A percentile compares a stretch with the other conserved stretches of the same genome.
These are phyloP conservation scores for Drosophila engyochracea DNA, from an alignment of 2,888 invertebrate genomes.

Conservation along the genomic window DNA sequence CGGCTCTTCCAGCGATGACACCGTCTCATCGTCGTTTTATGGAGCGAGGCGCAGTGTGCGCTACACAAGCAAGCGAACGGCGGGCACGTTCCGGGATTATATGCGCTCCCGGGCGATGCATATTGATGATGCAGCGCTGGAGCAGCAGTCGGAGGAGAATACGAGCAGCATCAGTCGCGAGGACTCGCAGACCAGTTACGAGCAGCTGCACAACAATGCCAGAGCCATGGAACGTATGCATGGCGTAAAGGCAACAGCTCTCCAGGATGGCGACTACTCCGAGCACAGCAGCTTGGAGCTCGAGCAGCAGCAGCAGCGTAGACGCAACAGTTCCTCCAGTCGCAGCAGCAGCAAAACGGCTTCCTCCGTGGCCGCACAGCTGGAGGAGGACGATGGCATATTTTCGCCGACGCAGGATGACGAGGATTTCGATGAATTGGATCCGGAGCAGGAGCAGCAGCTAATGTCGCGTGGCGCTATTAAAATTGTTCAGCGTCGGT, in stretches of 20 bases:
- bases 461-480: slow-evolving; percentile 63
- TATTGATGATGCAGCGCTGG: slow-evolving; percentile 82
- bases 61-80: slow-evolving; percentile 85
- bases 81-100: slow-evolving; percentile 85
- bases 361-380: slow-evolving; percentile 49
- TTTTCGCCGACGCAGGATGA: slow-evolving; percentile 80
- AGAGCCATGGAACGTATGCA: slow-evolving; percentile 87
- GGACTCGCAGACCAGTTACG: slow-evolving; percentile 80
- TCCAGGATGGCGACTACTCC: slow-evolving; percentile 82
- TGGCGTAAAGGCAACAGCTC: slow-evolving; percentile 85
- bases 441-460: slow-evolving; percentile 58
- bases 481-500: slow-evolving; percentile 71
- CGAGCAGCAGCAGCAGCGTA: slow-evolving; percentile 51
- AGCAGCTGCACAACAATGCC: slow-evolving; percentile 85
- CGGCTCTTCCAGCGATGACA: slow-evolving; percentile 85
- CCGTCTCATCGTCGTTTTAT: slow-evolving; percentile 85
- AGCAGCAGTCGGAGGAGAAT: slow-evolving; percentile 82
- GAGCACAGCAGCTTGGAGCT: slow-evolving; percentile 73
- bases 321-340: slow-evolving; percentile 59
- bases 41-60: slow-evolving; percentile 85
- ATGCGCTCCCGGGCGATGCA: slow-evolving; percentile 84
- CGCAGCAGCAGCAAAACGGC: slow-evolving; percentile 62
- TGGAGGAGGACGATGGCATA: slow-evolving; percentile 80
- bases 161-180: slow-evolving; percentile 83
- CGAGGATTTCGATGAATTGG: slow-evolving; percentile 72